phyloP scores from a whole-genome alignment of 2,888 invertebrate species.

The Noctua pronuba region DNA sequence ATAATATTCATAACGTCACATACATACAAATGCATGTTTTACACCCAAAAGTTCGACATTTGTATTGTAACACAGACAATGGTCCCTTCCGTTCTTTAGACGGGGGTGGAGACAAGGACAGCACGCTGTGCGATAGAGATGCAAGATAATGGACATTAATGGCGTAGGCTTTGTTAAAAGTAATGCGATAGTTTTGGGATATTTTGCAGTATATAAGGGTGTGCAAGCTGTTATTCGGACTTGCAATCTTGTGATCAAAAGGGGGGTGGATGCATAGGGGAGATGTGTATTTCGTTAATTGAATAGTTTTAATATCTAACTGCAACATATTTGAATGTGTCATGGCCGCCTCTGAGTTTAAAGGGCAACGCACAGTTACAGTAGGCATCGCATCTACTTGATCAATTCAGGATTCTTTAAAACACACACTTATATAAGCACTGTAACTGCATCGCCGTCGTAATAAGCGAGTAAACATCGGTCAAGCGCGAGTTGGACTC shows the following conservation, averaged over 20 bases:
- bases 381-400: not conserved
- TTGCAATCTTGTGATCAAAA: constrained; percentile 43
- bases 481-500: not conserved
- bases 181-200: constrained; percentile 60
- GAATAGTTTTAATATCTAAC: constrained; percentile 30
- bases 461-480: not conserved
- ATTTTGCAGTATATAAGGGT: constrained; percentile 53
- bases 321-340: constrained; percentile 5
- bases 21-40: constrained; percentile 66
- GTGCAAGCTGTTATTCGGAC: constrained; percentile 39
- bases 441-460: not conserved
- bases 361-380: not conserved
- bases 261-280: constrained; percentile 21
- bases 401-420: not conserved
- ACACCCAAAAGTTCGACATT: constrained; percentile 66
- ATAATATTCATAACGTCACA: constrained; percentile 17
- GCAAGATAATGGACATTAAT: constrained; percentile 81
- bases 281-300: constrained; percentile 34
- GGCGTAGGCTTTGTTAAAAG: constrained; percentile 74
- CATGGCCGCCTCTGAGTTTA: not conserved
- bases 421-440: not conserved
- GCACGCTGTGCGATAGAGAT: constrained; percentile 68
- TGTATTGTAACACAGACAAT: constrained; percentile 69
- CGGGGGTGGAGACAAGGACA: constrained; percentile 76
- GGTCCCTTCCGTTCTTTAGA: constrained; percentile 71